A percentile compares a stretch with the other conserved stretches of the same genome.
Conservation (phyloP, 2,888 invertebrate genomes). For the Polia nebulosa region DNA sequence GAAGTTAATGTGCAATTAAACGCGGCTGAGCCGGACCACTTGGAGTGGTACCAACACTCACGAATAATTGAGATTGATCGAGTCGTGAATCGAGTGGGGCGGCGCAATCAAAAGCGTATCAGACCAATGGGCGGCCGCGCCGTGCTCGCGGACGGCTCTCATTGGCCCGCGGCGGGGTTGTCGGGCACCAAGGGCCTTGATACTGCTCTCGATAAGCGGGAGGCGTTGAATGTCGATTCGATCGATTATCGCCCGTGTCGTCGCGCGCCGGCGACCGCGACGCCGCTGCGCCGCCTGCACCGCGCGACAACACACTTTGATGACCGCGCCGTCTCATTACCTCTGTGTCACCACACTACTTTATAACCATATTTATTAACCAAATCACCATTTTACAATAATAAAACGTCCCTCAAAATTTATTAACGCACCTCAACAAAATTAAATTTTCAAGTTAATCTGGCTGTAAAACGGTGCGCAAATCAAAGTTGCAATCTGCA, state of each 20-base stretch:
- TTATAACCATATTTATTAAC: slow-evolving; percentile 55
- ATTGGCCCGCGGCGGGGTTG: slow-evolving; percentile 86
- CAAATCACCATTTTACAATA: slow-evolving; percentile 58
- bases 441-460: slow-evolving; percentile 74
- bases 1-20: slow-evolving; percentile 72
- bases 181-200: slow-evolving; percentile 87
- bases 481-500: slow-evolving; percentile 83
- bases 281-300: background rate
- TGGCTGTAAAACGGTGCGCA: slow-evolving; percentile 77
- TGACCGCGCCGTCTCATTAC: slow-evolving; percentile 42
- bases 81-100: slow-evolving; percentile 88
- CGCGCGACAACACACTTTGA: slow-evolving; percentile 45
- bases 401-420: slow-evolving; percentile 62
- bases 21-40: slow-evolving; percentile 72
- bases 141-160: slow-evolving; percentile 72
- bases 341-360: slow-evolving; percentile 52
- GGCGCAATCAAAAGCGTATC: slow-evolving; percentile 90
- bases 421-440: slow-evolving; percentile 64
- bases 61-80: slow-evolving; percentile 89
- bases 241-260: slow-evolving; percentile 86
- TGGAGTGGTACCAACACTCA: slow-evolving; percentile 79
- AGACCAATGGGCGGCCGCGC: slow-evolving; percentile 84
- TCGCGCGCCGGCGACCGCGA: slow-evolving; percentile 43
- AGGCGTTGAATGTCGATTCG: slow-evolving; percentile 86
- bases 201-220: slow-evolving; percentile 88